phyloP scores from a whole-genome alignment of 1,140 invertebrate genomes.

The Augochlora pura region DNA sequence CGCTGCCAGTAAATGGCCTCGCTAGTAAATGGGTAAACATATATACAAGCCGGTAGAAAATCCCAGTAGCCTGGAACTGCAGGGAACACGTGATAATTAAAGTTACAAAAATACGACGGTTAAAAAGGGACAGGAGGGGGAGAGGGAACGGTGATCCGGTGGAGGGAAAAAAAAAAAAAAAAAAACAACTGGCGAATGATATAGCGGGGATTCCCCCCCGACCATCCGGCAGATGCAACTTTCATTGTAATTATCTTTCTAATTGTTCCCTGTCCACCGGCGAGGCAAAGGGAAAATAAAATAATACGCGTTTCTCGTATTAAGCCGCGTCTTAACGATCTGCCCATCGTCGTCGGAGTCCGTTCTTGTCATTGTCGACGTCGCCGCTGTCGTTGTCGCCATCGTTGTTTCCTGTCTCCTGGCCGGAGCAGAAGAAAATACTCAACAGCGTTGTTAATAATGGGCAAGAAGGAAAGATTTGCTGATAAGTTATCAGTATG shows the following conservation, averaged over 20 bases:
- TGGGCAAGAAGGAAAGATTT: background rate
- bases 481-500: background rate
- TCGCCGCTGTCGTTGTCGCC: no score
- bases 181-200: constrained; percentile 15
- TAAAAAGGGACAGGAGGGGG: constrained; percentile 1
- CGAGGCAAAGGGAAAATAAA: constrained; percentile 9
- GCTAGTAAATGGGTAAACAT: constrained; percentile 50
- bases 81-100: constrained; percentile 64
- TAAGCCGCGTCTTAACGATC: constrained; percentile 24
- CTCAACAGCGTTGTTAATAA: background rate
- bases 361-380: no score
- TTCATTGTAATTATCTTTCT: constrained; percentile 58
- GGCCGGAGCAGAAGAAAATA: background rate
- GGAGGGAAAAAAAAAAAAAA: constrained; percentile 8
- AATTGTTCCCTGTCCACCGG: constrained; percentile 49
- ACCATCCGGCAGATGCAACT: constrained; percentile 25
- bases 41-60: constrained; percentile 42
- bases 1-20: constrained; percentile 59
- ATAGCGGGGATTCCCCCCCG: background rate
- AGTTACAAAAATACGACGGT: constrained; percentile 61
- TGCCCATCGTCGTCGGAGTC: background rate
- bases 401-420: background rate
- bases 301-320: background rate
- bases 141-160: background rate
- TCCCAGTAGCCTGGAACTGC: constrained; percentile 60